phyloP scores from a whole-genome alignment of 2,888 invertebrate species.

The Aplocera efformata region DNA sequence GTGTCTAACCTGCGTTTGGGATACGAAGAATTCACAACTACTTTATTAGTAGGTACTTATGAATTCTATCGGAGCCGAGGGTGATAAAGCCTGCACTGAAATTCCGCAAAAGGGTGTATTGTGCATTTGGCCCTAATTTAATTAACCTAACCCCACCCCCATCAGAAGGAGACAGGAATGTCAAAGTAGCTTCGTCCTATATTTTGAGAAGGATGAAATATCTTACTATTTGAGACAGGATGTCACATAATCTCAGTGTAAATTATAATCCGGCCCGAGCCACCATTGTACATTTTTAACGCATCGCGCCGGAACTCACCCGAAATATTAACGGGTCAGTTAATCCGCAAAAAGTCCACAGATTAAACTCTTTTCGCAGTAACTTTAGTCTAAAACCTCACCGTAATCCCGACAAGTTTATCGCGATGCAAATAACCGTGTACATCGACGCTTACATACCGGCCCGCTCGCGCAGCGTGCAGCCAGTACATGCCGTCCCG shows the following conservation, averaged over 20 bases:
- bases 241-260: not conserved
- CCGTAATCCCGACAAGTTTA: slow-evolving; percentile 27
- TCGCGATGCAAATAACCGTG: slow-evolving; percentile 19
- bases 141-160: no score
- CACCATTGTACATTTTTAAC: slow-evolving; percentile 8
- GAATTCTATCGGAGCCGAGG: no score
- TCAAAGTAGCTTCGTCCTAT: no score
- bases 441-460: slow-evolving; percentile 19
- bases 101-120: no score
- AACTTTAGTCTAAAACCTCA: slow-evolving; percentile 21
- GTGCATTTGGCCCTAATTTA: no score
- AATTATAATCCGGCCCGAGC: slow-evolving; percentile 3
- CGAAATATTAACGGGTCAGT: slow-evolving; percentile 25
- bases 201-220: no score
- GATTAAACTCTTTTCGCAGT: slow-evolving; percentile 21
- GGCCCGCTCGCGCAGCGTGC: slow-evolving; percentile 4
- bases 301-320: slow-evolving; percentile 12
- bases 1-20: no score
- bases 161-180: no score
- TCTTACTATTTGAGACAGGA: no score
- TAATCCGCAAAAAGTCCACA: slow-evolving; percentile 22
- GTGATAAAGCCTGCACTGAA: no score
- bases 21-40: no score
- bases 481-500: slow-evolving; percentile 15
- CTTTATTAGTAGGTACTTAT: no score